Conservation (phyloP, 1,140 invertebrate genomes). For the Brachionus rotundiformis region DNA sequence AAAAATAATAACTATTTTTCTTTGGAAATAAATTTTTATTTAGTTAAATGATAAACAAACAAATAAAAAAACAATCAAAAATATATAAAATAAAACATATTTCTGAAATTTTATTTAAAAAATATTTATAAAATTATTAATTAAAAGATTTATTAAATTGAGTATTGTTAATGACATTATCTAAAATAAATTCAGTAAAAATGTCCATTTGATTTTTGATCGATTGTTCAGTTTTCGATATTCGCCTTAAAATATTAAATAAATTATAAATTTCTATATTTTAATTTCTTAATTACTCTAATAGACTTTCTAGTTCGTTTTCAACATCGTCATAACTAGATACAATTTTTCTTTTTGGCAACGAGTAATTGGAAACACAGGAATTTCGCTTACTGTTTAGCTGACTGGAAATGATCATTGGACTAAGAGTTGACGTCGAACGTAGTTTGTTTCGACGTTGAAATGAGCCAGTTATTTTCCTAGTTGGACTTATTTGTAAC, state of each 20-base stretch:
- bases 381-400: neutral
- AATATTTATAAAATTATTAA: too few relatives aligned
- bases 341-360: neutral
- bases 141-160: too few relatives aligned
- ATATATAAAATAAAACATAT: too few relatives aligned
- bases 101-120: too few relatives aligned
- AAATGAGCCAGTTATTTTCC: constrained; percentile 9
- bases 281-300: too few relatives aligned
- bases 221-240: neutral
- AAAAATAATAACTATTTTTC: too few relatives aligned
- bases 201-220: constrained; percentile 16
- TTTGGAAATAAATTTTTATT: too few relatives aligned
- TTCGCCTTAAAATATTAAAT: neutral
- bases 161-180: neutral
- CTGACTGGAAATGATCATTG: neutral
- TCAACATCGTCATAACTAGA: neutral
- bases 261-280: neutral
- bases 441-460: neutral
- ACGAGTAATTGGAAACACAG: neutral
- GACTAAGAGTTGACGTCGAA: neutral
- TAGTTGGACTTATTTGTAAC: constrained; percentile 26
- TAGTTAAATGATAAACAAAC: too few relatives aligned
- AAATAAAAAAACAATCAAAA: too few relatives aligned
- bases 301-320: neutral
- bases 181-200: neutral